phyloP scores from a whole-genome alignment of 2,888 invertebrate species.

The Melanophora roralis region DNA sequence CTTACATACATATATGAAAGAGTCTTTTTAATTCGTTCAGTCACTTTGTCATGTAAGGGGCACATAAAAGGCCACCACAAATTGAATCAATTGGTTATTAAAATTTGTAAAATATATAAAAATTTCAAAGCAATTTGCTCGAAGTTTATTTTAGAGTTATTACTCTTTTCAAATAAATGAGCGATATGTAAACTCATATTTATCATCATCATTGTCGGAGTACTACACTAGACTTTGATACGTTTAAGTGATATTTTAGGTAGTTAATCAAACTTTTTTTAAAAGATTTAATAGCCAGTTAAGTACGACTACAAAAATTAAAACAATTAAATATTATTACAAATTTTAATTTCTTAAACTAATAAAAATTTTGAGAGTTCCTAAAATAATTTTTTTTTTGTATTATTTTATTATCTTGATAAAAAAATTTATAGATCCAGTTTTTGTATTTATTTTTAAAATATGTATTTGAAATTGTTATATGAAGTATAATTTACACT shows the following conservation, averaged over 20 bases:
- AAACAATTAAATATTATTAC: background rate
- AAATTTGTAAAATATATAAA: too few species aligned
- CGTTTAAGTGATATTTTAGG: background rate
- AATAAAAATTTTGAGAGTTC: background rate
- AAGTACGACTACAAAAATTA: background rate
- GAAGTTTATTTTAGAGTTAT: too few species aligned
- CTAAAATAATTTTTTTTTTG: background rate
- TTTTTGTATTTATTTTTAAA: background rate
- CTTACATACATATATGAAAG: background rate
- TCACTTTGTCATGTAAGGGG: too few species aligned
- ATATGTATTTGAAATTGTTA: too few species aligned
- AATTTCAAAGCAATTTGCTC: too few species aligned
- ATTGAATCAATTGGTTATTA: too few species aligned
- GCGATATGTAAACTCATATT: too few species aligned
- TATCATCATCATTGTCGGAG: background rate
- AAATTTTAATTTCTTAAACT: background rate
- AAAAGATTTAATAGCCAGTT: conserved; percentile 8
- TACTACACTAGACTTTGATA: conserved; percentile 6
- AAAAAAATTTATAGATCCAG: background rate
- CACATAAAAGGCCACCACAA: too few species aligned
- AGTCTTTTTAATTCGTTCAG: too few species aligned
- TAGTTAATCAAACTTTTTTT: conserved; percentile 15
- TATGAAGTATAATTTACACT: too few species aligned
- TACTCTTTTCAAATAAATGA: too few species aligned
- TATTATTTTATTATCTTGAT: background rate